Conservation (phyloP, 1,140 invertebrate genomes). For the Drosophila pseudoobscura region DNA sequence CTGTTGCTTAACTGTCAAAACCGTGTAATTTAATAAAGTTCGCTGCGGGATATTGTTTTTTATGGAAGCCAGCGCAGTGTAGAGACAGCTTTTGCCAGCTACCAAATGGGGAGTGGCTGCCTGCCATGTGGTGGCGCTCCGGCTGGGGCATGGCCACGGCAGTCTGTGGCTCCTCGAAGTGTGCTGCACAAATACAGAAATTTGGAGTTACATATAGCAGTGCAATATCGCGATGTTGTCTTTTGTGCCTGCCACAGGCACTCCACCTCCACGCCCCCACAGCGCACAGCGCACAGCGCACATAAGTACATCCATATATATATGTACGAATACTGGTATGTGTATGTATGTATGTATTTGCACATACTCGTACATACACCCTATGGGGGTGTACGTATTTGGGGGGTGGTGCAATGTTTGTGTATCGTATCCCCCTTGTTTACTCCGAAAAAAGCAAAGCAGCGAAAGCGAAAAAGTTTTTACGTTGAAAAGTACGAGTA, state of each 20-base stretch:
- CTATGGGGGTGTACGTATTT: neutral
- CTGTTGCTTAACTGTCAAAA: constrained; percentile 81
- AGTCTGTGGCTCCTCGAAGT: constrained; percentile 48
- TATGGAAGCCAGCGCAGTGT: constrained; percentile 50
- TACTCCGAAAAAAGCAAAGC: constrained; percentile 17
- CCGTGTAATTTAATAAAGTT: constrained; percentile 83
- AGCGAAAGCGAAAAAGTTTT: constrained; percentile 22
- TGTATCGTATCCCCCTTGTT: constrained; percentile 22
- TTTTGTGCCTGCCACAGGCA: constrained; percentile 35
- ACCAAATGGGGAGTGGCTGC: constrained; percentile 43
- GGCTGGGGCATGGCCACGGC: neutral
- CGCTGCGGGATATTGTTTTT: constrained; percentile 81
- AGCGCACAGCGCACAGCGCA: constrained; percentile 7
- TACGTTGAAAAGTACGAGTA: constrained; percentile 18
- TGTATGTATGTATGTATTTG: constrained; percentile 21
- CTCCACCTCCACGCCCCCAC: too few species aligned
- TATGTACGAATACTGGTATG: constrained; percentile 1
- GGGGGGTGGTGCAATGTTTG: constrained; percentile 4
- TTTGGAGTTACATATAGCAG: constrained; percentile 36
- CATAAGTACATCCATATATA: constrained; percentile 3
- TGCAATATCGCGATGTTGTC: constrained; percentile 57
- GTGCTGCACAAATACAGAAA: constrained; percentile 60
- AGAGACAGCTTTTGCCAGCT: constrained; percentile 61
- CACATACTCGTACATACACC: constrained; percentile 7
- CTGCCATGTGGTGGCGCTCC: neutral